phyloP scores from a whole-genome alignment of 2,888 invertebrate species.

The Zonitis immaculata region DNA sequence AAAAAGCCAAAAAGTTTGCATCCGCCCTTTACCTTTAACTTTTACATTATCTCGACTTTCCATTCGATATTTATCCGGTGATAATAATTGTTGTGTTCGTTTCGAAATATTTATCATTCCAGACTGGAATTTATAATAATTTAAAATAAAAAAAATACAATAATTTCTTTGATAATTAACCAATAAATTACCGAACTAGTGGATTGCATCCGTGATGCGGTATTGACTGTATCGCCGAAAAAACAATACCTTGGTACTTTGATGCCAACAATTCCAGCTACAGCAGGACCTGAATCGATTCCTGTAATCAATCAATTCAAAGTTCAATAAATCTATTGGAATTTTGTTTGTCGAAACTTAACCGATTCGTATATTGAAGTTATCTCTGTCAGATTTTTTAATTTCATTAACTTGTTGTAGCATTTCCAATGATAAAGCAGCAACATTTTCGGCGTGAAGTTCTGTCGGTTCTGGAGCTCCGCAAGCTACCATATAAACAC shows the following conservation, averaged over 20 bases:
- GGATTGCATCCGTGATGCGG: slow-evolving; percentile 85
- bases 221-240: slow-evolving; percentile 88
- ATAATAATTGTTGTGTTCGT: slow-evolving; percentile 63
- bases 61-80: slow-evolving; percentile 60
- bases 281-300: slow-evolving; percentile 82
- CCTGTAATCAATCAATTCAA: slow-evolving; percentile 51
- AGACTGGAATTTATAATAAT: slow-evolving; percentile 52
- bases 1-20: slow-evolving; percentile 51
- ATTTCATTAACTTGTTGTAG: slow-evolving; percentile 62
- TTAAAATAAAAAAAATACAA: too few species aligned
- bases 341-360: too few species aligned
- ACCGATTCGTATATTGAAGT: slow-evolving; percentile 61
- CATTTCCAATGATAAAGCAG: slow-evolving; percentile 71
- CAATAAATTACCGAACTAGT: slow-evolving; percentile 56
- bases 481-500: slow-evolving; percentile 83
- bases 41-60: slow-evolving; percentile 68
- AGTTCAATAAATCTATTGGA: not conserved
- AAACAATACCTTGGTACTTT: slow-evolving; percentile 84
- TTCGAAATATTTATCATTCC: slow-evolving; percentile 74
- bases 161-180: not conserved
- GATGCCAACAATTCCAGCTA: slow-evolving; percentile 81
- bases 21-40: slow-evolving; percentile 87
- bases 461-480: slow-evolving; percentile 75
- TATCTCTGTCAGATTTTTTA: slow-evolving; percentile 52
- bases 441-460: slow-evolving; percentile 70